Base-by-base conservation (phyloP, 2,113 vertebrate species). In the Tachuris rubrigastra region DNA sequence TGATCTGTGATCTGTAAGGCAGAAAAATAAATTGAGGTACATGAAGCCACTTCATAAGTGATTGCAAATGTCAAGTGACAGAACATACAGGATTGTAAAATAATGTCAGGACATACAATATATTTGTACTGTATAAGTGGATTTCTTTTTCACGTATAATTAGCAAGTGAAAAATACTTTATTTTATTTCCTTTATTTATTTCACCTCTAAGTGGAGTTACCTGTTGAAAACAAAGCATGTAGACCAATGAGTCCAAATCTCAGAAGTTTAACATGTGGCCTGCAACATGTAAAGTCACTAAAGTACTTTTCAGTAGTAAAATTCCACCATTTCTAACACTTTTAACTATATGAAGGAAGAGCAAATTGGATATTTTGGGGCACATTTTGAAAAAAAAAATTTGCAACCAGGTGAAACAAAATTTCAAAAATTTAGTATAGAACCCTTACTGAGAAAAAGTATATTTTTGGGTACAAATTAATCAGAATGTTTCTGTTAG, bases 91-190 rank as follows among this genome's bases (percentile, higher is more conserved):
- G 9, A 68, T 33, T 27, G 3, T 16, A 47, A 80, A 73, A 49
- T 4, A 47, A 31, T 31, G 5, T 4, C 10, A 90, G 24, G 12
- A 39, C 14, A 35, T 15, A 39, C 3, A 50, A 44, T 11, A 21
- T 0, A 23, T 47, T 33, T 44, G 2, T 58, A 44, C 5, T 39
- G 2, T 47, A 10, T 18, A 76, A 14, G 4, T 7, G 4, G 21
- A 22, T 58, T 85, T 63, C 1, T 59, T 90, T 96, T 78, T 50
- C 44, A 69, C 13, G 10, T 46, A 56, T 68, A 85, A 85, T 49
- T 55, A 9, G 42, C 5, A 75, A n/a, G 12, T 2, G 1, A 71
- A 58, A 88, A 62, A 13, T 12, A 37, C 21, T 68, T 24, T 27
- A 3, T 56, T 56, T 56, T 9, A 7, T 42, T 66, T 23, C 2